Conservation (phyloP, 2,797 vertebrate species). For the Brotogeris chrysoptera region DNA sequence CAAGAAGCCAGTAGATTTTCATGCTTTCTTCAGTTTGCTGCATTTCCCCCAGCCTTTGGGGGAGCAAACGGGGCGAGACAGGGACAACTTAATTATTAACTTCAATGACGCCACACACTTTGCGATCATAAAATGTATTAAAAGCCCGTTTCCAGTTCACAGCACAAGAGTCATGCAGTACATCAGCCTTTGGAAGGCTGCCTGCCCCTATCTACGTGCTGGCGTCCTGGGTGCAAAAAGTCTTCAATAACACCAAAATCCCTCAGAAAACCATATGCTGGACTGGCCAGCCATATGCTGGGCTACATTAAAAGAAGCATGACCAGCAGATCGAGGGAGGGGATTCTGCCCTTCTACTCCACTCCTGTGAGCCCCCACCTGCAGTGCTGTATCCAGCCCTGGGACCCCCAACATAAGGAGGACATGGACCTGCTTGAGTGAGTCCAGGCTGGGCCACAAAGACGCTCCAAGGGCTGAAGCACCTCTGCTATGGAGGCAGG, state of each 20-base stretch:
- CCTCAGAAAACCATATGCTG: background rate
- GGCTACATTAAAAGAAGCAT: background rate
- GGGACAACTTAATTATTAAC: background rate
- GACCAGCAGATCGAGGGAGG: background rate
- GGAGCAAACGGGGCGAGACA: background rate
- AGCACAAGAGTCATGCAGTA: background rate
- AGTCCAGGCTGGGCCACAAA: background rate
- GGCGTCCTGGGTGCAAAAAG: background rate
- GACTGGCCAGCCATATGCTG: background rate
- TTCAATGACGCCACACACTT: background rate
- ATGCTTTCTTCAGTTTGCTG: background rate
- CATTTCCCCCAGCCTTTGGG: background rate
- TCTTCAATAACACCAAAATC: background rate
- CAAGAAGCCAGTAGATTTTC: background rate
- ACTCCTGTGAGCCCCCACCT: background rate
- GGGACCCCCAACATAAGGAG: background rate
- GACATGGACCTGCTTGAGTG: background rate
- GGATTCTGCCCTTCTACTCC: background rate
- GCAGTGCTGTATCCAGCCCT: background rate
- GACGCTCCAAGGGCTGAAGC: background rate
- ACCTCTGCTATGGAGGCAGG: background rate
- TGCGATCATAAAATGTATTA: background rate
- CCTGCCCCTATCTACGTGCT: no score
- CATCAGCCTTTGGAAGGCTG: background rate
- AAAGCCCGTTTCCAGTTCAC: background rate